Conservation (phyloP, 64 coral and sea anemone species). For the Stichodactyla mertensii region DNA sequence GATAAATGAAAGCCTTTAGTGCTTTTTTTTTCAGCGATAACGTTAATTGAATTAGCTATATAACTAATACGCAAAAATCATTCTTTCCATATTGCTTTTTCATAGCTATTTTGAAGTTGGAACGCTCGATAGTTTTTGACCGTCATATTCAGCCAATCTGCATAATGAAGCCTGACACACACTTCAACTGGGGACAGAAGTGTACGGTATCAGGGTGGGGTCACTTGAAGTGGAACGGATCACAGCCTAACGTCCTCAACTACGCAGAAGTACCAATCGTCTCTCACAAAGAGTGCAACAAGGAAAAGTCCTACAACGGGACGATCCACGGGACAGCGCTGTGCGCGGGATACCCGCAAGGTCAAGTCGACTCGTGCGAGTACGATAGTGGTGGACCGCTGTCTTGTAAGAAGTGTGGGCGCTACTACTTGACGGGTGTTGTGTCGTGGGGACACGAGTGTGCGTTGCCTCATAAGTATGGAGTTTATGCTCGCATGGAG, state of each 20-base stretch:
- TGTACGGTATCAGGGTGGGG: conserved; percentile 57
- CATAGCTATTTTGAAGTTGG: conserved; percentile 44
- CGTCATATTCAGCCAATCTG: conserved; percentile 43
- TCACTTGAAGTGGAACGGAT: conserved; percentile 47
- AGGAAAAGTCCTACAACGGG: conserved; percentile 47
- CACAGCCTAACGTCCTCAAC: conserved; percentile 41
- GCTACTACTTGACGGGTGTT: conserved; percentile 46
- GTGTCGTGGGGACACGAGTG: conserved; percentile 59
- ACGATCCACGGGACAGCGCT: conserved; percentile 54
- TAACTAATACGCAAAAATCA: not conserved
- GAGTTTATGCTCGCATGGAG: conserved; percentile 56
- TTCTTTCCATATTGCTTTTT: not conserved
- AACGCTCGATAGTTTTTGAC: conserved; percentile 27
- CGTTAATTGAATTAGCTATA: too few relatives aligned
- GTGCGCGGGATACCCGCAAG: conserved; percentile 57
- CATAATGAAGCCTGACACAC: conserved; percentile 5
- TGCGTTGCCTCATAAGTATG: conserved; percentile 39
- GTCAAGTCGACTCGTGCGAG: conserved; percentile 59
- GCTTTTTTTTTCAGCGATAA: too few relatives aligned
- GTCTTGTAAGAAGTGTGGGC: conserved; percentile 42
- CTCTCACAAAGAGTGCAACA: conserved; percentile 41
- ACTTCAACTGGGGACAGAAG: conserved; percentile 25
- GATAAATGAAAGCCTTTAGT: too few relatives aligned
- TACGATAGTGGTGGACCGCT: conserved; percentile 77
- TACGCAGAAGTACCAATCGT: conserved; percentile 34